Evolutionary conservation across 2,797 vertebrate species (phyloP), one percentile per base, ranked within the genome.

Genomic region (Nyctalus aviator): DNA sequence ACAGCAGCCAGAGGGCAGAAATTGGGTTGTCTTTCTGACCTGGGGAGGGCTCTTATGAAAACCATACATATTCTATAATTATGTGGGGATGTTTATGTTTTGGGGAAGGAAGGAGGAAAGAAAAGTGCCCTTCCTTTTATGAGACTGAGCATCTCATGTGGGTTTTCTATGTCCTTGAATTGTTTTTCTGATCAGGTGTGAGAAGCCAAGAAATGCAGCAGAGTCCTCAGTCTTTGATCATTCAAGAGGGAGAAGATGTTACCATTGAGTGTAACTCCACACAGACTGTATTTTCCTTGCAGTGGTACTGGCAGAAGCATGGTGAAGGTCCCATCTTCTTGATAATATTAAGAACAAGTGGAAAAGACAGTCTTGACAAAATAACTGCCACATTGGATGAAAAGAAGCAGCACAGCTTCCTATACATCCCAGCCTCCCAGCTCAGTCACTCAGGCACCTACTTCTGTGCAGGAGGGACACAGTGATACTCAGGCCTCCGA

Each of bases 391-490:
- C 32, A 3, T 50, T 96, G 46, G 53, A 96, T 11, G 73, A 82
- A 10, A 23, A 64, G 17, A 66, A 76, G 44, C 53, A 89, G 57
- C 8, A 75, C 55, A 87, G 78, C 35, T 25, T 37, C 2, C 53
- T 93, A 10, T 21, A n/a, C 23, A 84, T 96, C 48, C 41, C 6
- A 0, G 55, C 21, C 1, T 69, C 77, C 15, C 69, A 55, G 32
- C 5, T 21, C 4, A 48, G 41, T 53, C 92, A 82, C 37, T 46
- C 79, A 64, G 79, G 59, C 57, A 64, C 79, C 41, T 82, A 88
- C 44, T 91, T 93, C 84, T 95, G 91, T 46, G 93, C 7, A 15
- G 23, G 8, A 23, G 44, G 55, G 11, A n/a, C 81, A 90, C 92
- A 87, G 64, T 85, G 44, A 85, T 46, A 21, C 27, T 15, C 35